Conservation (phyloP, 2,888 invertebrate species). For the Nomada goodeniana region DNA sequence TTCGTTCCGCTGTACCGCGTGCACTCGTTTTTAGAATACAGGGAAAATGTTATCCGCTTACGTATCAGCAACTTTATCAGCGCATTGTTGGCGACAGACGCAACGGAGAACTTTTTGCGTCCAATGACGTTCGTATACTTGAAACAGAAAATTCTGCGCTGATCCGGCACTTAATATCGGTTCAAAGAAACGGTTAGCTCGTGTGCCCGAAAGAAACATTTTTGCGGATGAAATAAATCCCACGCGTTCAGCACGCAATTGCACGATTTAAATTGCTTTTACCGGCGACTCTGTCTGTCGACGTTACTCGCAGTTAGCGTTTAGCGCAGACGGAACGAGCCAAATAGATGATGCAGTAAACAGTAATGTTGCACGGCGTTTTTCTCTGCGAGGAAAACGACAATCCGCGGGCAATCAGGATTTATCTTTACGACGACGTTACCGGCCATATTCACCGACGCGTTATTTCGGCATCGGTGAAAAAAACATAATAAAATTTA, state of each 20-base stretch:
- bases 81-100: too few relatives aligned
- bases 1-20: not conserved
- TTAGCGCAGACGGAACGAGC: not conserved
- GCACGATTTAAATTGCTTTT: not conserved
- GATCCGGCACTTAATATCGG: too few relatives aligned
- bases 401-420: conserved; percentile 62
- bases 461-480: conserved; percentile 65
- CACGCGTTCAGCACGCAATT: not conserved
- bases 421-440: conserved; percentile 58
- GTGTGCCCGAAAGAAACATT: too few relatives aligned
- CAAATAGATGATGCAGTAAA: not conserved
- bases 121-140: not conserved
- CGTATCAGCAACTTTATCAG: too few relatives aligned
- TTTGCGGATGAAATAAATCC: too few relatives aligned
- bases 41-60: too few relatives aligned
- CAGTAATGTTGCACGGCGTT: not conserved
- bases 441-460: conserved; percentile 53
- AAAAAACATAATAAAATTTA: conserved; percentile 80
- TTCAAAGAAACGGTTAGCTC: too few relatives aligned
- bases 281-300: too few relatives aligned
- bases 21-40: too few relatives aligned
- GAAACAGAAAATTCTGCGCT: not conserved
- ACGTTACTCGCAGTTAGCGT: not conserved
- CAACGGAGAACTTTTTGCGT: not conserved
- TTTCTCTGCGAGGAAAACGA: conserved; percentile 36